Conservation (phyloP, 1,140 invertebrate species). For the Sycophaga agraensis region DNA sequence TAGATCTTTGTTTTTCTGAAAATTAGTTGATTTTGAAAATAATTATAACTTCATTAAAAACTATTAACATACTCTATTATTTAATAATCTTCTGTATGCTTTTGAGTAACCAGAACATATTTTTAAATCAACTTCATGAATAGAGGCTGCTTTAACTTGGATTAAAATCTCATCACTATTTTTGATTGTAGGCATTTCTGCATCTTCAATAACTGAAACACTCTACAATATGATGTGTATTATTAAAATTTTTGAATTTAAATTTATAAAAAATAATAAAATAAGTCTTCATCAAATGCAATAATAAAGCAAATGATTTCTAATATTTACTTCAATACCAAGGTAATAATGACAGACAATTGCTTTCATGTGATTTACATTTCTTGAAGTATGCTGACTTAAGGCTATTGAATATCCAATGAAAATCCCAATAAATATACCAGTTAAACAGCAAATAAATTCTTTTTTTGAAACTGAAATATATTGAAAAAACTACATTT, state of each 20-base stretch:
- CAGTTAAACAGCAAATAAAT: conserved; percentile 56
- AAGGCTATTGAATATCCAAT: conserved; percentile 57
- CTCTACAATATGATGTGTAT: conserved; percentile 48
- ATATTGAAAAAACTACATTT: conserved; percentile 22
- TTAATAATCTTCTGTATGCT: conserved; percentile 60
- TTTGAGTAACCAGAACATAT: conserved; percentile 66
- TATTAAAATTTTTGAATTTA: conserved; percentile 15
- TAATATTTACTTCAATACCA: conserved; percentile 51
- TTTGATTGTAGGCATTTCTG: conserved; percentile 59
- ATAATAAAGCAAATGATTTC: neutral
- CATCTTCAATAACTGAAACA: conserved; percentile 61
- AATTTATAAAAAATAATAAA: conserved; percentile 5
- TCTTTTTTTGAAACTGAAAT: conserved; percentile 56
- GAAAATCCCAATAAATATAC: conserved; percentile 56
- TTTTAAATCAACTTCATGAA: conserved; percentile 67
- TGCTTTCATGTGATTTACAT: conserved; percentile 58
- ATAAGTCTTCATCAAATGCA: neutral
- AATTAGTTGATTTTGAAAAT: conserved; percentile 52
- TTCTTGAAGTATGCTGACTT: conserved; percentile 43
- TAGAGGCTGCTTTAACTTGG: conserved; percentile 66
- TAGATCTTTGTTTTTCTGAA: conserved; percentile 58
- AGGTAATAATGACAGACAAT: conserved; percentile 59
- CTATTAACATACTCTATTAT: conserved; percentile 57
- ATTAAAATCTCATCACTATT: conserved; percentile 65
- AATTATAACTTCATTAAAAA: conserved; percentile 2